A percentile compares a stretch with the other conserved stretches of the same genome.
phyloP scores from a whole-genome alignment of 2,113 vertebrate genomes.

The Procavia capensis region DNA sequence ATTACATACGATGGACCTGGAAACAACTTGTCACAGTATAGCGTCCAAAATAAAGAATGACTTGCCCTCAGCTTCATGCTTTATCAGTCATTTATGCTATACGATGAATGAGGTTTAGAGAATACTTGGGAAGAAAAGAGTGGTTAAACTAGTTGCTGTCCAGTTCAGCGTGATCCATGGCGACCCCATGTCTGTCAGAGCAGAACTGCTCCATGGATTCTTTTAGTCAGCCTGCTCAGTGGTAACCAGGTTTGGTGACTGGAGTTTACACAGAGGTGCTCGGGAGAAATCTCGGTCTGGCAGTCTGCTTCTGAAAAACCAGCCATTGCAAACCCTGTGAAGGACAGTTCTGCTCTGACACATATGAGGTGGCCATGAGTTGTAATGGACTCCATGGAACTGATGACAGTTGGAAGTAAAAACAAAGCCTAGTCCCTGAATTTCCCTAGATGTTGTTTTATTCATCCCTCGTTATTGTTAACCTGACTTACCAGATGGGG shows the following conservation, averaged over 20 bases:
- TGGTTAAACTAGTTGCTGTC: not conserved
- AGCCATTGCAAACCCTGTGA: not conserved
- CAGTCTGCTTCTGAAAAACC: not conserved
- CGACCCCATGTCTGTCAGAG: not conserved
- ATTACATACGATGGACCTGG: not conserved
- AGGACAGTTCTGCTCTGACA: not conserved
- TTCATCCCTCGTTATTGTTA: not conserved
- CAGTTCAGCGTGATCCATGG: not conserved
- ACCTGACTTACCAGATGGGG: not conserved
- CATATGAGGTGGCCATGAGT: not conserved
- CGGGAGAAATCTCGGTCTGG: not conserved
- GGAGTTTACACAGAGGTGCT: not conserved
- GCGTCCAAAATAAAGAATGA: not conserved
- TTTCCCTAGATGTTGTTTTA: not conserved
- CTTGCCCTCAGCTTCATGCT: not conserved
- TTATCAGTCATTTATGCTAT: not conserved
- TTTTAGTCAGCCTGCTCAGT: not conserved
- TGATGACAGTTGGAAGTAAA: not conserved
- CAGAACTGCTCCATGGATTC: not conserved
- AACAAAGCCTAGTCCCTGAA: not conserved
- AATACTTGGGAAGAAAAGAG: not conserved
- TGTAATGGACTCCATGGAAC: not conserved
- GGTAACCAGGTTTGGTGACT: not conserved
- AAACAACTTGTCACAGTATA: not conserved
- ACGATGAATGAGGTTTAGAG: not conserved